These are phyloP conservation scores for Drosophila pseudotakahashii DNA, from an alignment of 2,888 invertebrate genomes.

Conservation along the genomic window DNA sequence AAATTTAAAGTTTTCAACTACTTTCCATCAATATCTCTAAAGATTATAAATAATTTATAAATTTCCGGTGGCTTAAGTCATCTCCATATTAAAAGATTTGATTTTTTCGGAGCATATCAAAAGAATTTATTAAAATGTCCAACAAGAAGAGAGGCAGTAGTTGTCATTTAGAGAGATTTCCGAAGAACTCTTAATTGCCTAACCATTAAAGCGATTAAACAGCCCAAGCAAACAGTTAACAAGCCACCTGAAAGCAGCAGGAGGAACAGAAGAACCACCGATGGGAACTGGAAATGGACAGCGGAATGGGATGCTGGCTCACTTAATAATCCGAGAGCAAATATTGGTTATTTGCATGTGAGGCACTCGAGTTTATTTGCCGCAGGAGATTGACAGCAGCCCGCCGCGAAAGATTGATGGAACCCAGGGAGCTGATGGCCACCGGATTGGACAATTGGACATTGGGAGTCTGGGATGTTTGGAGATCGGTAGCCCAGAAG, in stretches of 20 bases:
- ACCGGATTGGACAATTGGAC: constrained; percentile 16
- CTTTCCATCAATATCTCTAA: no score
- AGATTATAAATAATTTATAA: no score
- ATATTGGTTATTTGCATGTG: constrained; percentile 75
- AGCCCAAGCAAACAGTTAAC: constrained; percentile 67
- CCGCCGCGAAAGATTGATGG: constrained; percentile 56
- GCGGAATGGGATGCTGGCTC: constrained; percentile 58
- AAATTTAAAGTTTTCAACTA: no score
- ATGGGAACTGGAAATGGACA: constrained; percentile 33
- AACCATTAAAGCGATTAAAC: constrained; percentile 79
- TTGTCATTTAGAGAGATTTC: constrained; percentile 19
- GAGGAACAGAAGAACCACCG: constrained; percentile 30
- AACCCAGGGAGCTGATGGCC: constrained; percentile 45
- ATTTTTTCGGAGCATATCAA: constrained; percentile 16
- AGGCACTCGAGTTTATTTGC: constrained; percentile 78
- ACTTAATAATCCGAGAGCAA: constrained; percentile 80
- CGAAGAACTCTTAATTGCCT: constrained; percentile 67
- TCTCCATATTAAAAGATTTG: no score
- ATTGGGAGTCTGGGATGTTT: constrained; percentile 12
- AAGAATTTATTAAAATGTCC: constrained; percentile 7
- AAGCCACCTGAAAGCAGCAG: constrained; percentile 49
- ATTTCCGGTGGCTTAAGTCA: no score
- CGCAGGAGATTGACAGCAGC: constrained; percentile 76
- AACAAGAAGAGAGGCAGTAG: constrained; percentile 1
- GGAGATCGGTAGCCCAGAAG: constrained; percentile 69